Base-by-base conservation (phyloP, 1,140 invertebrate species). In the Philopotamus ludificatus region DNA sequence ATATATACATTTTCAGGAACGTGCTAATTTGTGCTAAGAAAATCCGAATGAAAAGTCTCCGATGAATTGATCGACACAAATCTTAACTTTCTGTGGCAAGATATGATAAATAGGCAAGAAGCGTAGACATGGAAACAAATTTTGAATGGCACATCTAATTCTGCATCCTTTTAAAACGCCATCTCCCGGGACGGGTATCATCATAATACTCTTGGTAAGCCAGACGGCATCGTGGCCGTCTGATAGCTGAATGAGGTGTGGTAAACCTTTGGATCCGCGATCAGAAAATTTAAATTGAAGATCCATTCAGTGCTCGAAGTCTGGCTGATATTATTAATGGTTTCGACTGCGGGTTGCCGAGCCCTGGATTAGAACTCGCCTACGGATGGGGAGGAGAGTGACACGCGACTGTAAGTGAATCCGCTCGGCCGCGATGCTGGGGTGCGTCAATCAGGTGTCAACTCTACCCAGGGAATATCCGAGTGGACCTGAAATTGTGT, bases 361-460 rank as follows among this genome's bases (percentile, higher is more conserved):
- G n/a, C n/a, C n/a, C n/a, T n/a, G n/a, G n/a, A n/a, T n/a, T n/a
- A n/a, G n/a, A n/a, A n/a, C n/a, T n/a, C n/a, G n/a, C n/a, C n/a
- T n/a, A n/a, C 18, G 44, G 44, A 9, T 34, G 12, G 28, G 12
- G 28, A 12, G 44, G 15, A 16, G 15, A 20, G 10, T 47, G 44
- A 47, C 44, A 47, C 44, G 44, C 44, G 44, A 47, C 44, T 47
- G 44, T 47, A 47, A 47, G 44, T 47, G 44, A 47, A 47, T 47
- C 44, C 55, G 42, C n/a, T 18, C 28, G 28, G 42, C 51, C 51
- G 51, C 51, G 22, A 60, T 47, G 57, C 23, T 20, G 57, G 57
- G 57, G 57, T 60, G 57, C 44, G 57, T 60, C 57, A 60, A 60
- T 60, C 57, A 60, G 57, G 57, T 60, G 57, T 60, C 57, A 60